phyloP scores from a whole-genome alignment of 2,113 vertebrate species.

The Python bivittatus region DNA sequence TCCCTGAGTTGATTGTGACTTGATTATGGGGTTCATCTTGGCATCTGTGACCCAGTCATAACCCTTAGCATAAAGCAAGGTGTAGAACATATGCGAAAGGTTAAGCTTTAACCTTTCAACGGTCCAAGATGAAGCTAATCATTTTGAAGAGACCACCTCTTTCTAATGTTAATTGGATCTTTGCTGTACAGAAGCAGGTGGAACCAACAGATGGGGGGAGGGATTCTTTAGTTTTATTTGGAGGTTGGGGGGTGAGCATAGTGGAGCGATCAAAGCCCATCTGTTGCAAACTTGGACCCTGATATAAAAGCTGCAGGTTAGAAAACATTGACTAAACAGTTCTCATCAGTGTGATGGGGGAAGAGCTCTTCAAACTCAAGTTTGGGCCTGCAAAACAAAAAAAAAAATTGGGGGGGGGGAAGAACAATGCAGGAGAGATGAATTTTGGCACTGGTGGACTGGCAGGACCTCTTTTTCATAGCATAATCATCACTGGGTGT shows the following conservation, averaged over 20 bases:
- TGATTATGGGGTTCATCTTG: constrained; percentile 71
- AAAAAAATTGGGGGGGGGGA: no score
- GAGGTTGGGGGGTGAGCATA: background rate
- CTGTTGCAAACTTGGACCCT: background rate
- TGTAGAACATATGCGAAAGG: constrained; percentile 78
- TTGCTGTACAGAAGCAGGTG: background rate
- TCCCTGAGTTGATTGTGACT: constrained; percentile 69
- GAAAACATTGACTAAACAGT: background rate
- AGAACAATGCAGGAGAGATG: no score
- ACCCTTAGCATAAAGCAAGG: constrained; percentile 77
- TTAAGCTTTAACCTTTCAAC: constrained; percentile 68
- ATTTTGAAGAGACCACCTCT: constrained; percentile 66
- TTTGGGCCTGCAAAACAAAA: background rate
- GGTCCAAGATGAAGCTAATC: constrained; percentile 67
- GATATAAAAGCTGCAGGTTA: background rate
- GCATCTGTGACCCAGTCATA: constrained; percentile 81
- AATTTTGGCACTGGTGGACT: no score
- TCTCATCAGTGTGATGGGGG: background rate
- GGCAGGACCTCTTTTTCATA: no score
- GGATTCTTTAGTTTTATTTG: background rate
- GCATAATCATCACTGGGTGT: no score
- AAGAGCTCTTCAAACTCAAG: background rate
- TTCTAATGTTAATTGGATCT: constrained; percentile 45
- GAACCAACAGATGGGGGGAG: background rate
- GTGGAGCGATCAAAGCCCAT: background rate